A percentile compares a stretch with the other conserved stretches of the same genome.
Conservation (phyloP, 1,140 invertebrate species). For the Dreissena rostriformis region DNA sequence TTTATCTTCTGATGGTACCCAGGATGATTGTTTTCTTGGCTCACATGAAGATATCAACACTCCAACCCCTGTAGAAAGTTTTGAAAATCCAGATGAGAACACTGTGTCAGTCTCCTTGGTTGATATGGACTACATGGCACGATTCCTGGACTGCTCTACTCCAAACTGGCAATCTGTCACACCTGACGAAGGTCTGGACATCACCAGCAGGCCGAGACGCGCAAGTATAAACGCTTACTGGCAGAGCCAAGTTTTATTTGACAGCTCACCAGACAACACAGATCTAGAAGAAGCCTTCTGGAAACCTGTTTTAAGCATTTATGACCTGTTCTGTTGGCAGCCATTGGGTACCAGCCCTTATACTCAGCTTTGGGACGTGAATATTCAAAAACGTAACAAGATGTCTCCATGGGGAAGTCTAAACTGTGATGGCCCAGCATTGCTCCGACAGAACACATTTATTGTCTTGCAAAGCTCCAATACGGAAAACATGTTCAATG, state of each 20-base stretch:
- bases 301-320: not conserved
- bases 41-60: constrained; percentile 29
- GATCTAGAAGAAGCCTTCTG: constrained; percentile 3
- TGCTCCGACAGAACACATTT: constrained; percentile 36
- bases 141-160: constrained; percentile 14
- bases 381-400: constrained; percentile 60
- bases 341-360: constrained; percentile 24
- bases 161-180: constrained; percentile 31
- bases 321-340: constrained; percentile 43
- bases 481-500: constrained; percentile 14
- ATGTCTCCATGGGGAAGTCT: constrained; percentile 36
- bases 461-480: constrained; percentile 22
- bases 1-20: not conserved
- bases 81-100: constrained; percentile 1
- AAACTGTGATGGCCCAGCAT: constrained; percentile 29
- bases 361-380: constrained; percentile 68
- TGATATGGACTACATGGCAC: constrained; percentile 47
- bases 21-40: not conserved
- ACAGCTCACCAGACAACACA: constrained; percentile 10
- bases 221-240: constrained; percentile 15
- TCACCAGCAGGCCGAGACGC: not conserved
- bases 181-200: constrained; percentile 13
- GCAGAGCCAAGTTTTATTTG: constrained; percentile 46
- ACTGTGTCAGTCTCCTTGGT: constrained; percentile 33
- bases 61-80: constrained; percentile 27